Percentiles rank a stretch among this genome's conserved stretches.
phyloP scores from a whole-genome alignment of 1,140 invertebrate species.

The Drosophila tani region DNA sequence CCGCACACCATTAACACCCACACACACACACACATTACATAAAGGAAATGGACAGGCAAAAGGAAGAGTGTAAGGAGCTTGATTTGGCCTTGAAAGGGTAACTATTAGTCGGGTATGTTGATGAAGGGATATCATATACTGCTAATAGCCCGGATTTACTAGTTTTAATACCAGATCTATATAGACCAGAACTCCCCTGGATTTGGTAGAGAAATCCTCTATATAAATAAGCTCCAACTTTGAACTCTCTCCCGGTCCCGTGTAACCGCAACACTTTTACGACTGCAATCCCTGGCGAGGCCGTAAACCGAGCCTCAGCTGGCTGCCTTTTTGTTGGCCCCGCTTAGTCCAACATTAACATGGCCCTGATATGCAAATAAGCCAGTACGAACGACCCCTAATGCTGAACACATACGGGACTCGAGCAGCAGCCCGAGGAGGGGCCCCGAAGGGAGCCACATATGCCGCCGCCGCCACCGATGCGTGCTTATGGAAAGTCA shows the following conservation, averaged over 20 bases:
- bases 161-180: not conserved
- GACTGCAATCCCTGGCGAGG: constrained; percentile 21
- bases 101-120: not conserved
- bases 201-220: too few species aligned
- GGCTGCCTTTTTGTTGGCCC: constrained; percentile 27
- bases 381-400: constrained; percentile 25
- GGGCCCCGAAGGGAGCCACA: too few species aligned
- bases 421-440: not conserved
- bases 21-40: constrained; percentile 37
- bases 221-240: constrained; percentile 11
- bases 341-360: constrained; percentile 41
- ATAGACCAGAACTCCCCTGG: not conserved
- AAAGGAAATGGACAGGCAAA: constrained; percentile 59
- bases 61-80: constrained; percentile 42
- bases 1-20: constrained; percentile 38
- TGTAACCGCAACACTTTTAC: constrained; percentile 25
- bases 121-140: too few species aligned
- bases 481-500: constrained; percentile 74
- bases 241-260: constrained; percentile 13
- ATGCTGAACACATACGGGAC: constrained; percentile 23
- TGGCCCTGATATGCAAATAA: constrained; percentile 75
- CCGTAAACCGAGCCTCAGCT: constrained; percentile 31
- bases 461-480: constrained; percentile 37
- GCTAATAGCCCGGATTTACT: not conserved
- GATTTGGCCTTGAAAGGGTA: constrained; percentile 24